A percentile compares a stretch with the other conserved stretches of the same genome.
phyloP scores from a whole-genome alignment of 2,797 vertebrate genomes.

The Phalloptychus januarius region DNA sequence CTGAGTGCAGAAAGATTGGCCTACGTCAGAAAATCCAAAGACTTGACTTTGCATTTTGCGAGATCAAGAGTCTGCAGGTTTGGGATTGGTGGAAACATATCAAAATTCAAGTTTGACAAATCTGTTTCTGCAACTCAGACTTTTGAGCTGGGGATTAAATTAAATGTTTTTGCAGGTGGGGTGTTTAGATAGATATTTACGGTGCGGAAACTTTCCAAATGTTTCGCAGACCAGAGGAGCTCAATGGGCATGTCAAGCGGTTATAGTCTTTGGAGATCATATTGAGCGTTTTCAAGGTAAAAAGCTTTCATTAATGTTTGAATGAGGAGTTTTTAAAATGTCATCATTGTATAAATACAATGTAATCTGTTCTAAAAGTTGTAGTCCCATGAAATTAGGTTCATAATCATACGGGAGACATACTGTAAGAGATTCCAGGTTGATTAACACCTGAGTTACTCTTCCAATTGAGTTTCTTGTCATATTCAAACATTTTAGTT shows the following conservation, averaged over 20 bases:
- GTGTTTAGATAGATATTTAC: background rate
- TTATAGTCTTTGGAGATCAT: background rate
- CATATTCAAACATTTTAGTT: conserved; percentile 19
- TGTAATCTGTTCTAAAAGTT: no score
- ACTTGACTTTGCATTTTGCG: conserved; percentile 16
- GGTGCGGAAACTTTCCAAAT: conserved; percentile 27
- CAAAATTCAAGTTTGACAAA: conserved; percentile 10
- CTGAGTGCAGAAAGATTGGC: conserved; percentile 12
- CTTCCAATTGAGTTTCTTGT: fast-evolving
- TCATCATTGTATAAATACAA: no score
- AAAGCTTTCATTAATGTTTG: background rate
- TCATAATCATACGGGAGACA: no score
- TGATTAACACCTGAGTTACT: background rate
- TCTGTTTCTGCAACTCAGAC: background rate
- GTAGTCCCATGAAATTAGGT: no score
- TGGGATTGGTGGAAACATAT: conserved; percentile 24
- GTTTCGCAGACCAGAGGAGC: background rate
- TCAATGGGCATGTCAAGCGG: fast-evolving
- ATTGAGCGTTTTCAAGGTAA: background rate
- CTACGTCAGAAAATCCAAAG: conserved; percentile 29
- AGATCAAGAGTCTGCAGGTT: conserved; percentile 34
- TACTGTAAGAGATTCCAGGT: background rate
- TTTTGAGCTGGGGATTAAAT: conserved; percentile 11
- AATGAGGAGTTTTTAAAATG: background rate
- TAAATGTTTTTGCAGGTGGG: background rate